Evolutionary conservation across 2,113 vertebrate genomes (phyloP).

Genomic region (Nibea coibor): DNA sequence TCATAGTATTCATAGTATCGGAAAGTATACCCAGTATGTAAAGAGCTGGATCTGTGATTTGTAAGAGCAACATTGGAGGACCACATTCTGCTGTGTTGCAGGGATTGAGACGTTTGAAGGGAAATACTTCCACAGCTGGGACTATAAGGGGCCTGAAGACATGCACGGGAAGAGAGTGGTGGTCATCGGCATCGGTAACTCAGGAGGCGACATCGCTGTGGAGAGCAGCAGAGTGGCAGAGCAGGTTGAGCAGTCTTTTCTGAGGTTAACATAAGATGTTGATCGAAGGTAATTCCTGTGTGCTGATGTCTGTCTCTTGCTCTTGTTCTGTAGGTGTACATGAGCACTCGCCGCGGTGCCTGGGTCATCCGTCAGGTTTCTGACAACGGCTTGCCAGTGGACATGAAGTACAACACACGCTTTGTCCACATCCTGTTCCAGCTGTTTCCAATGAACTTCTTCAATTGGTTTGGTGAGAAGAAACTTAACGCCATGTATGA

Average conservation of each 20-base stretch:
- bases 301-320: background rate
- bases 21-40: no score
- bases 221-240: constrained; percentile 89
- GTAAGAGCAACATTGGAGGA: background rate
- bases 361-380: constrained; percentile 85
- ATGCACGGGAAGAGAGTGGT: constrained; percentile 88
- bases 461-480: constrained; percentile 77
- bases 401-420: constrained; percentile 84
- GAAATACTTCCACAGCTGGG: constrained; percentile 89
- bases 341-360: constrained; percentile 86
- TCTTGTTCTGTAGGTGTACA: constrained; percentile 80
- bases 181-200: constrained; percentile 93
- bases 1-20: no score
- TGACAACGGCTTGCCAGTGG: constrained; percentile 80
- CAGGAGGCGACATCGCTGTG: constrained; percentile 91
- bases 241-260: constrained; percentile 80
- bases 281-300: background rate
- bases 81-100: constrained; percentile 55
- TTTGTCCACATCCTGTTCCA: constrained; percentile 77
- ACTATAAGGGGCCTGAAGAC: constrained; percentile 87
- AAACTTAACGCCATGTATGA: constrained; percentile 85
- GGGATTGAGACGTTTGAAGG: constrained; percentile 91
- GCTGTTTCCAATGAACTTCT: constrained; percentile 80
- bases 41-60: no score
- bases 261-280: fast-evolving